Evolutionary conservation across 1,140 invertebrate genomes (phyloP), one percentile per base, ranked within the genome.

Genomic region (Drosophila pandora): DNA sequence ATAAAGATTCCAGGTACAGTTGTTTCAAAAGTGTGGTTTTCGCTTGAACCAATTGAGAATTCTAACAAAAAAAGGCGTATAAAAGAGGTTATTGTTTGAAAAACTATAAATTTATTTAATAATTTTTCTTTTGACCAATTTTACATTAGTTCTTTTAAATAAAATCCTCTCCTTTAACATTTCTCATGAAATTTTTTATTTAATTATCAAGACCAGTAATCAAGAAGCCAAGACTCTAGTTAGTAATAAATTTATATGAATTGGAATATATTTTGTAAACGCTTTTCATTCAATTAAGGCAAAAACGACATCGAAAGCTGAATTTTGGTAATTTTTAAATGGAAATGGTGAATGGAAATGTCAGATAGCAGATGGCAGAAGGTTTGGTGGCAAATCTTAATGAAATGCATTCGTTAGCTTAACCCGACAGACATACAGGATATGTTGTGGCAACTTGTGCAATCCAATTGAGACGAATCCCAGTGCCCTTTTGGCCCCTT

Each of bases 391-490:
- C 13, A 71, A 72, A 77, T 68, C 49, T 62, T 67, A 76, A 76
- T 77, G 67, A 80, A 76, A 77, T 65, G 78, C 65, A 76, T 80
- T 76, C 57, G 70, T 56, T 69, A 54, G 70, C 34, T 69, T 70
- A 62, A 64, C 32, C 25, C 43, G 47, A 74, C 32, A 52, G 34
- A 54, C 56, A 82, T 75, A n/a, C 34, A 37, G 34, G 34, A 37
- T 37, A 82, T 85, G 63, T 74, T 85, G 81, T 65, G 77, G 81
- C 63, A 84, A 77, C 72, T 85, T 81, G 78, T 50, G 72, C 59
- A 85, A 85, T 80, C 79, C 59, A 80, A 85, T 77, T 87, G 68
- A 87, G 60, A 65, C 60, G 61, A 54, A 58, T 55, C 39, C 37
- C 37, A 30, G 13, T 21, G n/a, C 12, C 17, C 39, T 41, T n/a